Conservation (phyloP, 2,888 invertebrate species). For the Dorcus hopei region DNA sequence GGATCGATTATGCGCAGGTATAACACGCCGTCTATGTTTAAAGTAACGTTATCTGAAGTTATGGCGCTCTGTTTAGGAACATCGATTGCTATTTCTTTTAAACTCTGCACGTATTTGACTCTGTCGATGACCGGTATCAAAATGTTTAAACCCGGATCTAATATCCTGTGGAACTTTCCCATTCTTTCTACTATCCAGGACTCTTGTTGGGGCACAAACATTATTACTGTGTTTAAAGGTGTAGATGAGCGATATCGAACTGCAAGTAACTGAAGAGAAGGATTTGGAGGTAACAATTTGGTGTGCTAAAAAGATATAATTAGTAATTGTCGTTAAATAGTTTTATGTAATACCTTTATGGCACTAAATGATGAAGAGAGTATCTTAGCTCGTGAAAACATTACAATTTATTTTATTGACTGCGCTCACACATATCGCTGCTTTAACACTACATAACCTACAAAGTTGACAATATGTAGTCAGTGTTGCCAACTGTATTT, state of each 20-base stretch:
- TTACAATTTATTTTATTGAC: conserved; percentile 32
- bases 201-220: conserved; percentile 99
- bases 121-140: conserved; percentile 87
- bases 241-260: conserved; percentile 56
- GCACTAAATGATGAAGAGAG: conserved; percentile 47
- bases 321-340: background rate
- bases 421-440: background rate
- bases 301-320: conserved; percentile 15
- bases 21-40: conserved; percentile 95
- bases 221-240: conserved; percentile 86
- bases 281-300: conserved; percentile 15
- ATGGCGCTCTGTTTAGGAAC: conserved; percentile 99
- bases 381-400: conserved; percentile 52
- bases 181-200: conserved; percentile 98
- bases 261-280: conserved; percentile 22
- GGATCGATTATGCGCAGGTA: conserved; percentile 93
- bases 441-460: conserved; percentile 6
- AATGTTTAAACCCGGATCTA: conserved; percentile 93
- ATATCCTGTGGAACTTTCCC: conserved; percentile 92
- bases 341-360: conserved; percentile 40
- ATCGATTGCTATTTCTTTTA: conserved; percentile 99
- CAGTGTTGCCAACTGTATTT: too few species aligned
- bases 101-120: conserved; percentile 95
- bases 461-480: background rate
- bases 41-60: conserved; percentile 94